Evolutionary conservation across 2,888 invertebrate genomes (phyloP).

Genomic region (Calliopum simillimum): DNA sequence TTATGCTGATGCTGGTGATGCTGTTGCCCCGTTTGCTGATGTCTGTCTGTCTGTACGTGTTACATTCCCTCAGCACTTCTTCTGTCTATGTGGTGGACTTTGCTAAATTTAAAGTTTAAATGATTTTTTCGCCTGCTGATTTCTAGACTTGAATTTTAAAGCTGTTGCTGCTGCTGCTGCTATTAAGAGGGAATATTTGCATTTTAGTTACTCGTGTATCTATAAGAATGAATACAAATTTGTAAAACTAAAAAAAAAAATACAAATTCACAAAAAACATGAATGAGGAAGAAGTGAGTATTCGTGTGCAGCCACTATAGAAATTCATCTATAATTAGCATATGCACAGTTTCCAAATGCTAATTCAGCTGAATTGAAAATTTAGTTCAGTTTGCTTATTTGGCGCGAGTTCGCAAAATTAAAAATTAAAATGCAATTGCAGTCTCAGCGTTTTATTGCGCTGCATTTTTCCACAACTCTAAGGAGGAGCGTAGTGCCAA

Average conservation of each 20-base stretch:
- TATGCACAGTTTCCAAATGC: neutral
- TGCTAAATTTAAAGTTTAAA: conserved; percentile 28
- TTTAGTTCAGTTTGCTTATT: too few relatives aligned
- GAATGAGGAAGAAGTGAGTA: conserved; percentile 11
- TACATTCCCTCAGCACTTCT: neutral
- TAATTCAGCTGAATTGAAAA: neutral
- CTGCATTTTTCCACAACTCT: too few relatives aligned
- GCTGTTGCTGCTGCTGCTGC: neutral
- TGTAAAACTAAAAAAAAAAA: too few relatives aligned
- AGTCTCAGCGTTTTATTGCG: too few relatives aligned
- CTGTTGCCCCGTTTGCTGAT: too few relatives aligned
- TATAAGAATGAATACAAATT: too few relatives aligned
- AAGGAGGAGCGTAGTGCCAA: too few relatives aligned
- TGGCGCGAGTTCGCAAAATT: too few relatives aligned
- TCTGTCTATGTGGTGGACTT: neutral
- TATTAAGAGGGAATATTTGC: neutral
- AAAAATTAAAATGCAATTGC: too few relatives aligned
- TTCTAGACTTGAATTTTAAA: neutral
- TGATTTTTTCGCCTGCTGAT: neutral
- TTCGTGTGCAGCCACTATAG: neutral
- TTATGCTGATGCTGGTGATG: too few relatives aligned
- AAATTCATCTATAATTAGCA: conserved; percentile 22
- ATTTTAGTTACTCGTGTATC: too few relatives aligned
- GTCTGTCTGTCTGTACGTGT: too few relatives aligned
- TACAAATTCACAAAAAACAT: neutral